Percentiles rank a stretch among this genome's conserved stretches.
These are phyloP conservation scores for Philonicus albiceps DNA, from an alignment of 2,888 invertebrate genomes.

Conservation along the genomic window DNA sequence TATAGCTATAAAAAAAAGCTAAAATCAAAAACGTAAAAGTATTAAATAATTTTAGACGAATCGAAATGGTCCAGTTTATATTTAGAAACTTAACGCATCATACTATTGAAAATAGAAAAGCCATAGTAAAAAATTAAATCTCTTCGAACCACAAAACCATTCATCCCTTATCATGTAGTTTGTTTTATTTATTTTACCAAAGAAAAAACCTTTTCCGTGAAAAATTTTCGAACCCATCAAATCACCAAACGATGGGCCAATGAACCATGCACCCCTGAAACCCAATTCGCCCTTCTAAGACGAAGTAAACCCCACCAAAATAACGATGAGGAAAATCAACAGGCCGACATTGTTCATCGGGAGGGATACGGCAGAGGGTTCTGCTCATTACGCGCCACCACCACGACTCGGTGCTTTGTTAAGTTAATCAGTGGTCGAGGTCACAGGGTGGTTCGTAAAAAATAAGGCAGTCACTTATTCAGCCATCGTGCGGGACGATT, in stretches of 20 bases:
- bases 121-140: not conserved
- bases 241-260: not conserved
- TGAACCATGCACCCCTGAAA: not conserved
- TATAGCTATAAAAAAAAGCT: no score
- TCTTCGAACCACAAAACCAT: not conserved
- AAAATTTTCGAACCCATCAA: not conserved
- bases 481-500: not conserved
- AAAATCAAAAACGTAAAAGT: no score
- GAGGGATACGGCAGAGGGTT: not conserved
- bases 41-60: not conserved
- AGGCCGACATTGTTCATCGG: not conserved
- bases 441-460: not conserved
- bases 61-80: not conserved
- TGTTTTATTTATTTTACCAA: not conserved
- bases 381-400: not conserved
- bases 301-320: not conserved
- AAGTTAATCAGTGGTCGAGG: not conserved
- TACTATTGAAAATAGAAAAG: not conserved
- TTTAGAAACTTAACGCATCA: not conserved
- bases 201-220: not conserved
- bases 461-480: not conserved
- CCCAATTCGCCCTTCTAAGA: not conserved
- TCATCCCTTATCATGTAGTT: not conserved
- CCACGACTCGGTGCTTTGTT: not conserved
- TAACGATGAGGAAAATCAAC: not conserved